A percentile compares a stretch with the other conserved stretches of the same genome.
Conservation (phyloP, 2,888 invertebrate species). For the Leptinotarsa tumamoca region DNA sequence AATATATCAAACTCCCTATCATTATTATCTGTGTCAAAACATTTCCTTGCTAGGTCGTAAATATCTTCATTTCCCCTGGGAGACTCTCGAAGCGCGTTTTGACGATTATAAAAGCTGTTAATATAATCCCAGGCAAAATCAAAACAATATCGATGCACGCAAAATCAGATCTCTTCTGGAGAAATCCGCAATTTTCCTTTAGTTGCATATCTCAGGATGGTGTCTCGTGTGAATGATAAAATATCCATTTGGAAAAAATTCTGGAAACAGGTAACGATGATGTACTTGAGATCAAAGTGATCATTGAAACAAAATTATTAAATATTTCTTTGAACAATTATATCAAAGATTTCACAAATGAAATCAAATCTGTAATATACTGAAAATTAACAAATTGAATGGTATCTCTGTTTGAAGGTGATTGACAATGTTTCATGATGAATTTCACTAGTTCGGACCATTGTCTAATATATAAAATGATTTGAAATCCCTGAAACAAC, state of each 20-base stretch:
- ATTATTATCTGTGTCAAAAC: conserved; percentile 16
- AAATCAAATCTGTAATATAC: too few relatives aligned
- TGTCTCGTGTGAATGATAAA: background rate
- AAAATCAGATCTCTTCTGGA: conserved; percentile 5
- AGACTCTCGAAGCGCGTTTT: background rate
- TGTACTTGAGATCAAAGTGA: background rate
- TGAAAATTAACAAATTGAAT: too few relatives aligned
- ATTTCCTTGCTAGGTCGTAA: conserved; percentile 6
- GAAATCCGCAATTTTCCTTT: conserved; percentile 6
- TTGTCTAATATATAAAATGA: too few relatives aligned
- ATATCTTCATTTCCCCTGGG: background rate
- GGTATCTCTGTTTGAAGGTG: too few relatives aligned
- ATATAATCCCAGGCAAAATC: conserved; percentile 1
- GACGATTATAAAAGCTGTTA: conserved; percentile 15
- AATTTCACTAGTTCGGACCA: too few relatives aligned
- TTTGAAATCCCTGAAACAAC: too few relatives aligned
- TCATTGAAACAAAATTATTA: background rate
- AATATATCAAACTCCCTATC: conserved; percentile 17
- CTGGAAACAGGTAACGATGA: too few relatives aligned
- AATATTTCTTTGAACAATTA: too few relatives aligned
- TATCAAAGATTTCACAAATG: too few relatives aligned
- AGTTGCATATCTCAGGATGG: background rate
- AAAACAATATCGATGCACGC: conserved; percentile 15
- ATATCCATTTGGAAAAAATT: background rate
- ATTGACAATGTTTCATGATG: too few relatives aligned